Base-by-base conservation (phyloP, 2,888 invertebrate genomes). In the Chrysolina oricalcia region DNA sequence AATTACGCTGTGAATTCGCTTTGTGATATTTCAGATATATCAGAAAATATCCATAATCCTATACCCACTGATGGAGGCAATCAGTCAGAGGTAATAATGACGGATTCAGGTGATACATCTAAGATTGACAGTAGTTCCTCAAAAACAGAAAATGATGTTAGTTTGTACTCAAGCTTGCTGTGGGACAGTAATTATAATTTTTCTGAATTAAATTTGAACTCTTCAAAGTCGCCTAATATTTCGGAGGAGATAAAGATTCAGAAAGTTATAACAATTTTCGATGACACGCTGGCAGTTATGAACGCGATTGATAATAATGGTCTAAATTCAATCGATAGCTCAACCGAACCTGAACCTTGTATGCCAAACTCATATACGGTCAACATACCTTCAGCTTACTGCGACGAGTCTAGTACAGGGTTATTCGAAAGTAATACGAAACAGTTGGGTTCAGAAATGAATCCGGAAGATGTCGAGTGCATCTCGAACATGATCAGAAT, bases 141-240 rank as follows among this genome's bases (percentile, higher is more conserved):
- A 21, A 56, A 19, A 21, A 56, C 56, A 56, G 56, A 19, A 13
- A 15, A 56, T 56, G 21, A 56, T 56, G 56, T 19, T 9, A 15
- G 56, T 3, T 56, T 56, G 21, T 56, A 56, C 56, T 21, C 56
- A 56, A 56, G 19, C 10, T 56, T 56, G 21, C 56, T 21, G 9
- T 15, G 15, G 23, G 8, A 9, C 1, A 56, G 23, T 10, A 19
- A 15, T 21, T 21, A 8, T 21, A 21, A 56, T 56, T 21, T 2
- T 56, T 21, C 48, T 15, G 48, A 40, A 40, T 10, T n/a, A 48
- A n/a, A 48, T n/a, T n/a, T 48, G n/a, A 48, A 48, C 40, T 48
- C 15, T n/a, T 48, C 48, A 48, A 9, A n/a, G 9, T n/a, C 15
- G n/a, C n/a, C 8, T 48, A 48, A 48, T n/a, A n/a, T 17, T 48